phyloP scores from a whole-genome alignment of 2,888 invertebrate genomes.

The Tanytarsus gracilentus region DNA sequence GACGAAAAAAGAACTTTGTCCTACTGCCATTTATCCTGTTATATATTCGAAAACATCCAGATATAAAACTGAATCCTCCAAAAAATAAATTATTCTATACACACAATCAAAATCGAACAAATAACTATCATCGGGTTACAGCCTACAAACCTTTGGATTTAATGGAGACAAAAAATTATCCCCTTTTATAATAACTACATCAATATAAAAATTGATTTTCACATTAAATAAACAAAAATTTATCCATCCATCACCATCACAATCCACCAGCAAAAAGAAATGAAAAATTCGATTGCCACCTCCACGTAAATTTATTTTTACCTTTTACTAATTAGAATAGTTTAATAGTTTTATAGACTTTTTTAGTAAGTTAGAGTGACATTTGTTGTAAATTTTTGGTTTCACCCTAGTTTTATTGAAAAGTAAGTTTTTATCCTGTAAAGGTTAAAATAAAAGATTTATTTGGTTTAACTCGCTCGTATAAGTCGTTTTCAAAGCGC shows the following conservation, averaged over 20 bases:
- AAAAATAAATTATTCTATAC: not conserved
- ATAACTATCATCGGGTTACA: not conserved
- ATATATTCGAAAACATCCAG: not conserved
- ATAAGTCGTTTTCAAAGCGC: too few species aligned
- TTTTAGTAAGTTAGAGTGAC: too few species aligned
- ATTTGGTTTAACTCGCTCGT: too few species aligned
- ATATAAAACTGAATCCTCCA: not conserved
- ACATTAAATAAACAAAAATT: not conserved
- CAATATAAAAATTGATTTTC: not conserved
- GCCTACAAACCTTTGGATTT: not conserved
- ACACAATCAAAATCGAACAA: not conserved
- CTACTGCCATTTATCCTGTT: conserved; percentile 21
- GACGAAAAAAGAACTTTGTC: not conserved
- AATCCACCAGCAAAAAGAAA: not conserved
- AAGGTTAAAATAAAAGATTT: too few species aligned
- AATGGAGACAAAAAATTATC: not conserved
- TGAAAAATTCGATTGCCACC: not conserved
- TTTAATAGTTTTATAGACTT: too few species aligned
- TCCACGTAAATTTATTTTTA: not conserved
- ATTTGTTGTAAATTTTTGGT: too few species aligned
- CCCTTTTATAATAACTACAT: not conserved
- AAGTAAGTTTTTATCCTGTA: too few species aligned
- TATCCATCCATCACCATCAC: not conserved
- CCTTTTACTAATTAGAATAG: not conserved
- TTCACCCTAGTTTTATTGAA: too few species aligned